Conservation (phyloP, 2,797 vertebrate genomes). For the Pogoniulus pusillus region DNA sequence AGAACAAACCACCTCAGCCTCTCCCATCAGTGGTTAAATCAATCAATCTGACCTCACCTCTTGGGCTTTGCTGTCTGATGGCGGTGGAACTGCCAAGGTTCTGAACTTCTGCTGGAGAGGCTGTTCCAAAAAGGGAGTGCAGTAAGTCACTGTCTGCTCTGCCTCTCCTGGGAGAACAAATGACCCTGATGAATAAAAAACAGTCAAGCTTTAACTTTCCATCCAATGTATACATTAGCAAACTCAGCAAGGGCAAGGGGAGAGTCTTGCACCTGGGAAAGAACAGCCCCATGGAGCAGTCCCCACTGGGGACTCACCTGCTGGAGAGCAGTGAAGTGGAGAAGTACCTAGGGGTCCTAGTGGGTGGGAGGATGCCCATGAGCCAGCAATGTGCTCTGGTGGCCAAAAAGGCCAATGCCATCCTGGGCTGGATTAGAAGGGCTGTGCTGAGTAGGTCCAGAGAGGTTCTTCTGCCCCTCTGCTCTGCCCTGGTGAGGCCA, state of each 20-base stretch:
- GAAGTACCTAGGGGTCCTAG: no score
- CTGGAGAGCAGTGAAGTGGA: no score
- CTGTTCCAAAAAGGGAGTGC: slow-evolving; percentile 44
- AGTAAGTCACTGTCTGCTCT: slow-evolving; percentile 54
- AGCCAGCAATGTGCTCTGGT: no score
- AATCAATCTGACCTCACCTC: slow-evolving; percentile 47
- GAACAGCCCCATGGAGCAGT: no score
- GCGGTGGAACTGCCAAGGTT: not conserved
- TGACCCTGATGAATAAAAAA: slow-evolving; percentile 58
- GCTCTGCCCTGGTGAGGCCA: no score
- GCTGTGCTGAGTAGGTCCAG: no score
- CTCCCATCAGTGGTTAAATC: not conserved
- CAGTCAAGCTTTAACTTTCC: not conserved
- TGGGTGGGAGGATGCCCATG: no score
- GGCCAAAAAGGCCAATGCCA: no score
- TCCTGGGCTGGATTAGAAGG: no score
- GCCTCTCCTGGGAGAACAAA: slow-evolving; percentile 75
- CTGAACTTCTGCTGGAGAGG: slow-evolving; percentile 45
- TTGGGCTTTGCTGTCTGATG: not conserved
- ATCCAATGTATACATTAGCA: not conserved
- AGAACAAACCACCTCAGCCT: not conserved
- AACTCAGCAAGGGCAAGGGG: not conserved
- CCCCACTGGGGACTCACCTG: no score
- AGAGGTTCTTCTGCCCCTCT: no score
- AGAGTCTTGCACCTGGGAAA: no score